phyloP scores from a whole-genome alignment of 2,797 vertebrate genomes.

The Pempheris klunzingeri region DNA sequence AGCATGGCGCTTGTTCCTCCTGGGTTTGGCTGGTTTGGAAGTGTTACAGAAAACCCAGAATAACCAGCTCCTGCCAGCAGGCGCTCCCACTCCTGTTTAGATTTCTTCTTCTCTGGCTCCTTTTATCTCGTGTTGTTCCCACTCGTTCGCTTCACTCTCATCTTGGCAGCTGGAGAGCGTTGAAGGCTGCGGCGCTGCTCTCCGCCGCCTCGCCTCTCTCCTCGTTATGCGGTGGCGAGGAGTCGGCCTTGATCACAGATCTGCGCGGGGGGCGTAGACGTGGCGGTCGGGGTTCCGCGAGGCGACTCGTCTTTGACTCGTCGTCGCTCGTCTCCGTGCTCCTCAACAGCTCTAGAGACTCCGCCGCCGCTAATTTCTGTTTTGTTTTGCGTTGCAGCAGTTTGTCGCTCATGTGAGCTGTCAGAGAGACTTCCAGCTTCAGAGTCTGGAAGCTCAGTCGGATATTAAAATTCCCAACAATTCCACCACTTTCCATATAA shows the following conservation, averaged over 20 bases:
- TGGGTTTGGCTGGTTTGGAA: slow-evolving; percentile 16
- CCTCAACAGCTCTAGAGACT: neutral
- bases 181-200: slow-evolving; percentile 26
- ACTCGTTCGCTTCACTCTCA: slow-evolving; percentile 20
- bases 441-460: neutral
- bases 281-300: slow-evolving; percentile 25
- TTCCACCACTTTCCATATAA: slow-evolving; percentile 12
- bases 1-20: slow-evolving; percentile 8
- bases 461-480: neutral
- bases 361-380: slow-evolving; percentile 12
- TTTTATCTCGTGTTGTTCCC: slow-evolving; percentile 16
- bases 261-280: slow-evolving; percentile 11
- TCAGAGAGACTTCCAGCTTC: slow-evolving; percentile 24
- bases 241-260: slow-evolving; percentile 44
- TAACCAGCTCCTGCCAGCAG: slow-evolving; percentile 16
- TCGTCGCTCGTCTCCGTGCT: neutral
- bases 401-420: slow-evolving; percentile 28
- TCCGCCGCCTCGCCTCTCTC: slow-evolving; percentile 20
- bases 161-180: slow-evolving; percentile 18
- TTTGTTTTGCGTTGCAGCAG: slow-evolving; percentile 10
- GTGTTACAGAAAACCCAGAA: slow-evolving; percentile 25
- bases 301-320: slow-evolving; percentile 19
- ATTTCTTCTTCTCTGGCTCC: slow-evolving; percentile 10
- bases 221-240: slow-evolving; percentile 46
- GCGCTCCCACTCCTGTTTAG: slow-evolving; percentile 9